Conservation (phyloP, 2,797 vertebrate genomes). For the Phataginus tetradactyla region DNA sequence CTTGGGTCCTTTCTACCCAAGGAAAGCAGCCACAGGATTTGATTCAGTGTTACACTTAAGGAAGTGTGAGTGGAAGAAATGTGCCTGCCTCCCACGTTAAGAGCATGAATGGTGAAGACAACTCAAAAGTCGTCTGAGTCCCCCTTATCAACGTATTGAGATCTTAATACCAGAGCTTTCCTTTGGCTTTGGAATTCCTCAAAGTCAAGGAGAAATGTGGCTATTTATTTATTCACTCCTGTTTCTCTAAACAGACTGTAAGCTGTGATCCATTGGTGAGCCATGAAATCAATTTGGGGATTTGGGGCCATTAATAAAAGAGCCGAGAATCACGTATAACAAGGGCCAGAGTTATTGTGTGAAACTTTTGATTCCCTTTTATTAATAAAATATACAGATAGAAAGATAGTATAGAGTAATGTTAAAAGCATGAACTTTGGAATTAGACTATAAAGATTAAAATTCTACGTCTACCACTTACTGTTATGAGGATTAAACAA, state of each 20-base stretch:
- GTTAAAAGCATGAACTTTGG: neutral
- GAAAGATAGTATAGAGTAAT: neutral
- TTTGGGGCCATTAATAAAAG: neutral
- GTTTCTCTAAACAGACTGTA: neutral
- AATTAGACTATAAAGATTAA: neutral
- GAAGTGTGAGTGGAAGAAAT: neutral
- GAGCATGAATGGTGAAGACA: neutral
- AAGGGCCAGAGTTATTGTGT: neutral
- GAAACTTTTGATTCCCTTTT: neutral
- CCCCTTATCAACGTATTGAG: neutral
- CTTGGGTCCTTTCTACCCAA: neutral
- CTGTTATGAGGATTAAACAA: neutral
- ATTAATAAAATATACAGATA: neutral
- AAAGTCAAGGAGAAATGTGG: neutral
- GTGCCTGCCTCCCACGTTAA: neutral
- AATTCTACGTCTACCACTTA: neutral
- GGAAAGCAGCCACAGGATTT: neutral
- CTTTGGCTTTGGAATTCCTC: slow-evolving; percentile 2
- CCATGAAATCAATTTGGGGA: neutral
- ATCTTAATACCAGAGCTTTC: neutral
- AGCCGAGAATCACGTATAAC: neutral
- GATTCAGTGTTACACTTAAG: neutral
- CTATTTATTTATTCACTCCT: neutral
- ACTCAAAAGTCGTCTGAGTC: neutral
- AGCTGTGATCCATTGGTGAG: neutral